Percentiles rank a stretch among this genome's conserved stretches.
phyloP scores from a whole-genome alignment of 1,140 invertebrate species.

The Pissodes strobi region DNA sequence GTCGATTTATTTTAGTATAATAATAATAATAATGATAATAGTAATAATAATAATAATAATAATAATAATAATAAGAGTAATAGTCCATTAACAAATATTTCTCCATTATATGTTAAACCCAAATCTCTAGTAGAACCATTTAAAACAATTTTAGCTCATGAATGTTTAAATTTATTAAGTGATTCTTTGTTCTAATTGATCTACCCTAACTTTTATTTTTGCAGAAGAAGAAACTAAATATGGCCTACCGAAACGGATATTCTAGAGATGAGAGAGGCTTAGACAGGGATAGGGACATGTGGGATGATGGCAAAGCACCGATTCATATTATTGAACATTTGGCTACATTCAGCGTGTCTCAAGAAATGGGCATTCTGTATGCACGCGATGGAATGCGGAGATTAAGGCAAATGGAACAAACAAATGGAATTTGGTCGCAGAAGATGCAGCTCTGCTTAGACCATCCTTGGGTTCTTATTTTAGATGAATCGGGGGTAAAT shows the following conservation, averaged over 20 bases:
- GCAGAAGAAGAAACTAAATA: constrained; percentile 12
- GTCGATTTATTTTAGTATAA: too few relatives aligned
- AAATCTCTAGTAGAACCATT: too few relatives aligned
- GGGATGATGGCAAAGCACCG: constrained; percentile 65
- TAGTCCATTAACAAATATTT: too few relatives aligned
- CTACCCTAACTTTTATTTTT: constrained; percentile 30
- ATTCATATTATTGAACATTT: constrained; percentile 94
- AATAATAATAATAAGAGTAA: too few relatives aligned
- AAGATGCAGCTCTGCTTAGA: constrained; percentile 94
- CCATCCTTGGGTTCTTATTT: constrained; percentile 86
- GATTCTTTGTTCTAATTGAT: constrained; percentile 9
- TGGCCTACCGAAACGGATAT: constrained; percentile 41
- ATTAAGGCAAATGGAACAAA: constrained; percentile 94
- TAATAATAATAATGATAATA: too few relatives aligned
- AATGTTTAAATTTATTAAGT: too few relatives aligned
- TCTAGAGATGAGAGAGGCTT: constrained; percentile 34
- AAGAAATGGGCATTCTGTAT: constrained; percentile 84
- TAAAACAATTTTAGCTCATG: too few relatives aligned
- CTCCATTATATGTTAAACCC: too few relatives aligned
- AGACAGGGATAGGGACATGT: constrained; percentile 43
- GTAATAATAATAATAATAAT: too few relatives aligned
- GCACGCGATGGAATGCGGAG: constrained; percentile 94
- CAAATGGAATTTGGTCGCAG: constrained; percentile 98
- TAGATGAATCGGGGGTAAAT: constrained; percentile 93
- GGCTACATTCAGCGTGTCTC: constrained; percentile 94